These are phyloP conservation scores for Euborellia annulipes DNA, from an alignment of 1,140 invertebrate genomes.

Conservation along the genomic window DNA sequence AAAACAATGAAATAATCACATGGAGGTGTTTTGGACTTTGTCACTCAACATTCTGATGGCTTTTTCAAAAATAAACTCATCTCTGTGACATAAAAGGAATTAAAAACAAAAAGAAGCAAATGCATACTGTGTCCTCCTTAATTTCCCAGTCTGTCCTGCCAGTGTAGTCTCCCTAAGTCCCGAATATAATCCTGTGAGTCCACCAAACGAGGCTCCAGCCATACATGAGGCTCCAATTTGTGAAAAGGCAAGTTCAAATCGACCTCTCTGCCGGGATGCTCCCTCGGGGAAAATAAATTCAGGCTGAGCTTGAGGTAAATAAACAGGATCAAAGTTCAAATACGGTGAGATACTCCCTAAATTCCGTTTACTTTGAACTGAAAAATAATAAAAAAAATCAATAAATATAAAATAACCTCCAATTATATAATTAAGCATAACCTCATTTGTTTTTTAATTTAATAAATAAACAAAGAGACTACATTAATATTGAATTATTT, in stretches of 20 bases:
- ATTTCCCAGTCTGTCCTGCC: constrained; percentile 70
- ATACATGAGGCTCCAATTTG: constrained; percentile 83
- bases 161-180: constrained; percentile 69
- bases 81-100: too few relatives aligned
- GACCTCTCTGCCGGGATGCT: constrained; percentile 55
- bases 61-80: too few relatives aligned
- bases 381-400: background rate
- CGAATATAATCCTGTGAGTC: constrained; percentile 66
- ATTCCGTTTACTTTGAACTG: constrained; percentile 25
- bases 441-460: background rate
- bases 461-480: background rate
- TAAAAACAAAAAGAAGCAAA: too few relatives aligned
- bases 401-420: background rate
- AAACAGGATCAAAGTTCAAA: constrained; percentile 78
- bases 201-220: constrained; percentile 69
- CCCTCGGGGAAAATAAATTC: constrained; percentile 90
- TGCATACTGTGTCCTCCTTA: constrained; percentile 79
- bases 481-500: background rate
- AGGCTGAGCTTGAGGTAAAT: constrained; percentile 62
- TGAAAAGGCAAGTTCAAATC: constrained; percentile 80
- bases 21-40: too few relatives aligned
- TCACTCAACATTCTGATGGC: too few relatives aligned
- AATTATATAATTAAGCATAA: background rate
- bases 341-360: constrained; percentile 63
- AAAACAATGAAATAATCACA: too few relatives aligned